A percentile compares a stretch with the other conserved stretches of the same genome.
These are phyloP conservation scores for Prochilodus magdalenae DNA, from an alignment of 2,113 vertebrate species.

Conservation along the genomic window DNA sequence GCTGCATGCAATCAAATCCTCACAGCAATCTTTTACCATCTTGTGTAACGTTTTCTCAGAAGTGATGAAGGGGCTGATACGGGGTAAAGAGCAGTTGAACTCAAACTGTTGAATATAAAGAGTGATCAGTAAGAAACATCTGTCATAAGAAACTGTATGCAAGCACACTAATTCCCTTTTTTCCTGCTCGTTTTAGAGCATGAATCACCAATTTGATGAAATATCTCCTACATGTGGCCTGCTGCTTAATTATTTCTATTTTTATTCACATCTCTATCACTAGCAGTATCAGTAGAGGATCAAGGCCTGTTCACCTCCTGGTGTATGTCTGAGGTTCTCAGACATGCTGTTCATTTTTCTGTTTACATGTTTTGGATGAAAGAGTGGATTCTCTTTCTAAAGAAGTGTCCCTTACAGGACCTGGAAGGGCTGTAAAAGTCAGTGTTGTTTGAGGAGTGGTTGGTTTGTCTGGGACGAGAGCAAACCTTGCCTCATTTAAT, in stretches of 20 bases:
- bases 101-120: too few species aligned
- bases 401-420: conserved; percentile 1
- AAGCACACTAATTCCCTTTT: too few species aligned
- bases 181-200: too few species aligned
- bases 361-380: conserved; percentile 14
- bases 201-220: background rate
- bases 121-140: too few species aligned
- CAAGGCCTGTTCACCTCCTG: background rate
- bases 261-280: background rate
- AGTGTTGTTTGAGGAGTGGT: conserved; percentile 6
- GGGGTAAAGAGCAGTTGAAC: too few species aligned
- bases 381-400: background rate
- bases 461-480: background rate
- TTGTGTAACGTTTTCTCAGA: too few species aligned
- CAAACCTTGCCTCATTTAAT: conserved; percentile 4
- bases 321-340: background rate
- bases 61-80: too few species aligned
- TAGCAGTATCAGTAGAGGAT: background rate
- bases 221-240: background rate
- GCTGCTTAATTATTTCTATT: background rate
- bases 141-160: too few species aligned
- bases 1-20: too few species aligned
- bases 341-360: background rate
- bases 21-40: too few species aligned
- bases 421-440: conserved; percentile 7